phyloP scores from a whole-genome alignment of 2,113 vertebrate genomes.

The Neodontobutis hainanensis region DNA sequence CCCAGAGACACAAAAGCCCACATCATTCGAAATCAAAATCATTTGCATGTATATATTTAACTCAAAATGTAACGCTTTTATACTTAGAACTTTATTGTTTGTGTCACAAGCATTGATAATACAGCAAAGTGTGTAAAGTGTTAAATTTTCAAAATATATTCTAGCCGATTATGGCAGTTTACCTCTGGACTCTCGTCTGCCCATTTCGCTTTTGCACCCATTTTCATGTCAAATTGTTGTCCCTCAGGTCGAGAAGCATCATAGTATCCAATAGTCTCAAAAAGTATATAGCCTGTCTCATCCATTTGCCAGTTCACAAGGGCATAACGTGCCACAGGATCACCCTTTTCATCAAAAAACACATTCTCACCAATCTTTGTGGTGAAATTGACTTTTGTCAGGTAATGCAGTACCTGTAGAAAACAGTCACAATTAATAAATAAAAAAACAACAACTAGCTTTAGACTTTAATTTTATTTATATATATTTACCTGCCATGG shows the following conservation, averaged over 20 bases:
- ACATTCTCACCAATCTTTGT: slow-evolving; percentile 74
- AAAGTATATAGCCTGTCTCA: slow-evolving; percentile 61
- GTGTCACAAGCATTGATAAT: too few relatives aligned
- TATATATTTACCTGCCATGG: slow-evolving; percentile 75
- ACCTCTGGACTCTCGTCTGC: slow-evolving; percentile 65
- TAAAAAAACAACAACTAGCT: neutral
- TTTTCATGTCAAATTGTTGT: slow-evolving; percentile 74
- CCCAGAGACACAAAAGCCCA: slow-evolving; percentile 7
- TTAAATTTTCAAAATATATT: neutral
- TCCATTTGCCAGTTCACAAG: slow-evolving; percentile 81
- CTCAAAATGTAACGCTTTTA: too few relatives aligned
- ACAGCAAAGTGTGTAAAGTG: too few relatives aligned
- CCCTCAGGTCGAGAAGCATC: slow-evolving; percentile 73
- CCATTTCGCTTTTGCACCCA: slow-evolving; percentile 70
- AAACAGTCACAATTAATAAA: neutral
- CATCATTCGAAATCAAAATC: neutral
- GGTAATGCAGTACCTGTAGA: slow-evolving; percentile 76
- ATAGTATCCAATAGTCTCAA: slow-evolving; percentile 77
- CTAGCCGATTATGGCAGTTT: slow-evolving; percentile 21
- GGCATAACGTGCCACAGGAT: slow-evolving; percentile 77
- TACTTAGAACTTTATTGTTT: too few relatives aligned
- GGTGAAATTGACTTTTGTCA: slow-evolving; percentile 77
- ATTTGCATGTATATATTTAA: too few relatives aligned
- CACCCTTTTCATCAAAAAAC: slow-evolving; percentile 75
- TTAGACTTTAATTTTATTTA: neutral